Evolutionary conservation across 2,797 vertebrate genomes (phyloP).

Genomic region (Zenarchopterus dispar): DNA sequence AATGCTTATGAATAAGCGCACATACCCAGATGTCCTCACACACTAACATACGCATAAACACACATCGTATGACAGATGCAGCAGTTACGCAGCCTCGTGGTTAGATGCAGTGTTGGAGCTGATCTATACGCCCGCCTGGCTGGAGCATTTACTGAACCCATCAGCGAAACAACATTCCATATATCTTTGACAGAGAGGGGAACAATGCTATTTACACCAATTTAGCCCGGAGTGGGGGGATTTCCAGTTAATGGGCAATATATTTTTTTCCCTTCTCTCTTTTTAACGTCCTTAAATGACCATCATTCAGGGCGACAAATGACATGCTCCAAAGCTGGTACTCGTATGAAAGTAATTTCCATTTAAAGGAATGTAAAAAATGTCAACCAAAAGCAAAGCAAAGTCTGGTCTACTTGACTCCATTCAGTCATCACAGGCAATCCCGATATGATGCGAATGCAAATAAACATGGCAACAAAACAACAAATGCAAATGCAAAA

Average conservation of each 20-base stretch:
- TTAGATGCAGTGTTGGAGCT: constrained; percentile 63
- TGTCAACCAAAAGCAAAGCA: constrained; percentile 17
- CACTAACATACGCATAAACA: constrained; percentile 11
- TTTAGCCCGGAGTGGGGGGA: constrained; percentile 53
- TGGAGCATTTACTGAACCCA: constrained; percentile 73
- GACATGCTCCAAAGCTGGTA: constrained; percentile 50
- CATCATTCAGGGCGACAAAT: constrained; percentile 66
- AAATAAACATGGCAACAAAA: constrained; percentile 35
- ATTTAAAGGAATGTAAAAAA: constrained; percentile 59
- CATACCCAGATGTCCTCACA: constrained; percentile 12
- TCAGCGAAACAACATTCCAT: constrained; percentile 70
- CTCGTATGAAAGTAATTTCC: constrained; percentile 71
- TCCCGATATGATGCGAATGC: constrained; percentile 1
- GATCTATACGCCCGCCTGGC: constrained; percentile 69
- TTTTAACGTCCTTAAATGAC: constrained; percentile 72
- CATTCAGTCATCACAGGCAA: constrained; percentile 25
- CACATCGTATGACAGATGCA: constrained; percentile 64
- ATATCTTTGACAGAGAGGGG: constrained; percentile 72
- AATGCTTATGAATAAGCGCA: constrained; percentile 47
- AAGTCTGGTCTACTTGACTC: constrained; percentile 30
- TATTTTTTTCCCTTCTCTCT: constrained; percentile 31
- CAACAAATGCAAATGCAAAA: constrained; percentile 40
- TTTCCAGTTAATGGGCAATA: constrained; percentile 60
- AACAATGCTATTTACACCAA: constrained; percentile 78
- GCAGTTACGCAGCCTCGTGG: constrained; percentile 74